phyloP scores from a whole-genome alignment of 2,888 invertebrate genomes.

The Cataglyphis cursor region DNA sequence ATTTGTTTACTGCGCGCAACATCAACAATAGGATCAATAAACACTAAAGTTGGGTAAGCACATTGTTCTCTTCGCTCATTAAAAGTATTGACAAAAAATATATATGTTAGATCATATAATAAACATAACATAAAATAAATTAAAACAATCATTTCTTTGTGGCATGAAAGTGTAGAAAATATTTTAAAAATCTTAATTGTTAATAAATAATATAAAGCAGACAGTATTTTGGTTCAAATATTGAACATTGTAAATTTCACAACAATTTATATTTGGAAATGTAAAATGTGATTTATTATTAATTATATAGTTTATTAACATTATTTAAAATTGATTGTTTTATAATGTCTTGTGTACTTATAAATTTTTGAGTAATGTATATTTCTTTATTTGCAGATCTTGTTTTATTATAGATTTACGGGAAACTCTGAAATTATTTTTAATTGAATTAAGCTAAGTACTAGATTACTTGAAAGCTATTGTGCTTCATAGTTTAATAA shows the following conservation, averaged over 20 bases:
- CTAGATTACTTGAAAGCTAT: background rate
- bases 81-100: background rate
- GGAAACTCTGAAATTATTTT: conserved; percentile 14
- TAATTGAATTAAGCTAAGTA: background rate
- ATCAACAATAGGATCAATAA: background rate
- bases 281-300: background rate
- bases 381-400: conserved; percentile 5
- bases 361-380: background rate
- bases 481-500: conserved; percentile 30
- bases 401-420: background rate
- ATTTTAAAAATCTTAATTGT: background rate
- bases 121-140: too few relatives aligned
- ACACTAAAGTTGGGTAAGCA: conserved; percentile 8
- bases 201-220: background rate
- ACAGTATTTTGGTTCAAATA: background rate
- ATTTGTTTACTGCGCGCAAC: background rate
- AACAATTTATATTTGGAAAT: background rate
- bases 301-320: background rate
- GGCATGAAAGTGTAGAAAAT: background rate
- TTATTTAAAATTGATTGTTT: background rate
- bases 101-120: background rate
- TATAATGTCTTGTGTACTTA: too few relatives aligned
- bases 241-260: background rate
- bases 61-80: background rate
- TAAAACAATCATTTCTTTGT: background rate